Percentiles rank a stretch among this genome's conserved stretches.
phyloP scores from a whole-genome alignment of 2,888 invertebrate species.

The Cybosia mesomella region DNA sequence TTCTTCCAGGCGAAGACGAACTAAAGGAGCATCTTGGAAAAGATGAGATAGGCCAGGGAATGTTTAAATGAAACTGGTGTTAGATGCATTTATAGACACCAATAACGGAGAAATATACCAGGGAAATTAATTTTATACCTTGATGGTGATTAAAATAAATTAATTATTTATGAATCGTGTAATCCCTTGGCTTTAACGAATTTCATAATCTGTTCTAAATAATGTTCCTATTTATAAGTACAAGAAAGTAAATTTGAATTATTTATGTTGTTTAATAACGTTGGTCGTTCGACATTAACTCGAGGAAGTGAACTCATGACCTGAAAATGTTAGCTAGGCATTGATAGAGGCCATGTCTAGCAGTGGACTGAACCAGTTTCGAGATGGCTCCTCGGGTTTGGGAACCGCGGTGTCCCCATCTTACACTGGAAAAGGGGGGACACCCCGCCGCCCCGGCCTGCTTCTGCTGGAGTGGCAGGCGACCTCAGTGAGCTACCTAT shows the following conservation, averaged over 20 bases:
- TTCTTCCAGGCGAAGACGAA: no score
- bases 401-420: no score
- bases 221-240: conserved; percentile 27
- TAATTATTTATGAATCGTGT: conserved; percentile 35
- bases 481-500: no score
- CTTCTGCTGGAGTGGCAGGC: no score
- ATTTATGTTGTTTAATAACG: neutral
- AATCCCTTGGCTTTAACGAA: conserved; percentile 27
- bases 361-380: no score
- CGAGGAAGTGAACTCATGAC: neutral
- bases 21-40: neutral
- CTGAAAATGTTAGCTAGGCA: neutral
- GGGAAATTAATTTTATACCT: conserved; percentile 26
- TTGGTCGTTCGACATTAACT: neutral
- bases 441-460: no score
- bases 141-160: conserved; percentile 34
- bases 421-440: no score
- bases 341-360: no score
- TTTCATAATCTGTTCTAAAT: conserved; percentile 35
- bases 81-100: conserved; percentile 14
- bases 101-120: conserved; percentile 22
- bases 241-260: conserved; percentile 16
- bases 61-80: neutral
- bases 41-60: neutral
- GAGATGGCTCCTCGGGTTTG: no score